A percentile compares a stretch with the other conserved stretches of the same genome.
phyloP scores from a whole-genome alignment of 2,113 vertebrate genomes.

The Micronycteris hirsuta region DNA sequence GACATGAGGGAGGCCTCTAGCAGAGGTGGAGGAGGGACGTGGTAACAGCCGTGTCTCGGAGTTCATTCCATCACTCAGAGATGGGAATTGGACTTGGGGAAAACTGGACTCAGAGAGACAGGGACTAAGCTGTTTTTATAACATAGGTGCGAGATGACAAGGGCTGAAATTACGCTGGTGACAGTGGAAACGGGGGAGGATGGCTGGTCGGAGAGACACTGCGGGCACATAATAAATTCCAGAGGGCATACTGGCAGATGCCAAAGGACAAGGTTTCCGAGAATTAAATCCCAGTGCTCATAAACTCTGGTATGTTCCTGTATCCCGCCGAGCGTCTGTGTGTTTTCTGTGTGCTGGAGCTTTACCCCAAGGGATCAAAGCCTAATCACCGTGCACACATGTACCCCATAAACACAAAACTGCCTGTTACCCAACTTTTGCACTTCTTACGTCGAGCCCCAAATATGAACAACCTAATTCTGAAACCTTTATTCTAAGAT shows the following conservation, averaged over 20 bases:
- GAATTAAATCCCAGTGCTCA: conserved; percentile 50
- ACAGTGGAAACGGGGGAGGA: conserved; percentile 19
- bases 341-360: not conserved
- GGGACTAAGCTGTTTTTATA: not conserved
- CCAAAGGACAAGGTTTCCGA: conserved; percentile 49
- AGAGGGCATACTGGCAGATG: conserved; percentile 47
- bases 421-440: not conserved
- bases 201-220: not conserved
- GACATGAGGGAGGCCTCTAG: not conserved
- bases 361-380: not conserved
- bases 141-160: conserved; percentile 40
- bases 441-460: not conserved
- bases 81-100: not conserved
- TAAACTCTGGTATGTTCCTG: conserved; percentile 60
- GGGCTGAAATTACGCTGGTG: not conserved
- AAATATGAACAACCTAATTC: not conserved
- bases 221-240: conserved; percentile 57
- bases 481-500: not conserved
- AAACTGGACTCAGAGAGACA: not conserved
- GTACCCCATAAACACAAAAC: not conserved
- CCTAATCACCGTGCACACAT: not conserved
- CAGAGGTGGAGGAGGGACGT: not conserved
- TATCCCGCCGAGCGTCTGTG: not conserved
- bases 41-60: not conserved
- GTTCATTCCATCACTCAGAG: not conserved